A percentile compares a stretch with the other conserved stretches of the same genome.
Evolutionary conservation across 2,888 invertebrate species (phyloP).

Genomic region (Ceratothoa steindachneri): DNA sequence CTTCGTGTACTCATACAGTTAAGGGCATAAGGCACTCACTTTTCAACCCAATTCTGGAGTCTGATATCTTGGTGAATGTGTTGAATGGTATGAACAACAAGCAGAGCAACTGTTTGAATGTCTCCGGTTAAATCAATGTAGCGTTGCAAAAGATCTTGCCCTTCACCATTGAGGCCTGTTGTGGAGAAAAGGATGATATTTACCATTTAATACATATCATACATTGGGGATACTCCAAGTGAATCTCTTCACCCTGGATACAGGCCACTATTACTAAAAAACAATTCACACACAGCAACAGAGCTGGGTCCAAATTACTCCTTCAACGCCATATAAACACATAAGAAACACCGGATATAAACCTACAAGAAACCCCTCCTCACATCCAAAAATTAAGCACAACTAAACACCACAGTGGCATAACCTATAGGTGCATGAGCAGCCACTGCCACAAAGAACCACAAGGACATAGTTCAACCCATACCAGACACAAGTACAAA

Average conservation of each 20-base stretch:
- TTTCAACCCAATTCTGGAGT: constrained; percentile 56
- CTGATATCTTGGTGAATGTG: constrained; percentile 61
- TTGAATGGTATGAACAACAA: constrained; percentile 72
- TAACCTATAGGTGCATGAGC: too few species aligned
- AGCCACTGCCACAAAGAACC: too few species aligned
- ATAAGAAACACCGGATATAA: too few species aligned
- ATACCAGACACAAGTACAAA: too few species aligned
- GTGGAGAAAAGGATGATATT: constrained; percentile 10
- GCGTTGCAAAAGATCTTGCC: constrained; percentile 74
- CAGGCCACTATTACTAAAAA: neutral
- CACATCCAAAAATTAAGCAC: too few species aligned
- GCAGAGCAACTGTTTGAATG: constrained; percentile 81
- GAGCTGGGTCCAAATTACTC: too few species aligned
- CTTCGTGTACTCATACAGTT: too few species aligned
- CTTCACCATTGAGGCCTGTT: constrained; percentile 67
- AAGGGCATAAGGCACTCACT: constrained; percentile 51
- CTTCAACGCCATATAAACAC: too few species aligned
- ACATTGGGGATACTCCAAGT: neutral
- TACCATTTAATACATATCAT: neutral
- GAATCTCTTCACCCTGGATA: neutral
- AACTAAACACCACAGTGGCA: too few species aligned
- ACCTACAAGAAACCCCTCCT: too few species aligned
- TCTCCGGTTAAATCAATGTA: constrained; percentile 83
- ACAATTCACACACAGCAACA: too few species aligned
- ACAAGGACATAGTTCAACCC: too few species aligned